Evolutionary conservation across 1,140 invertebrate genomes (phyloP).

Genomic region (Caenorhabditis remanei): DNA sequence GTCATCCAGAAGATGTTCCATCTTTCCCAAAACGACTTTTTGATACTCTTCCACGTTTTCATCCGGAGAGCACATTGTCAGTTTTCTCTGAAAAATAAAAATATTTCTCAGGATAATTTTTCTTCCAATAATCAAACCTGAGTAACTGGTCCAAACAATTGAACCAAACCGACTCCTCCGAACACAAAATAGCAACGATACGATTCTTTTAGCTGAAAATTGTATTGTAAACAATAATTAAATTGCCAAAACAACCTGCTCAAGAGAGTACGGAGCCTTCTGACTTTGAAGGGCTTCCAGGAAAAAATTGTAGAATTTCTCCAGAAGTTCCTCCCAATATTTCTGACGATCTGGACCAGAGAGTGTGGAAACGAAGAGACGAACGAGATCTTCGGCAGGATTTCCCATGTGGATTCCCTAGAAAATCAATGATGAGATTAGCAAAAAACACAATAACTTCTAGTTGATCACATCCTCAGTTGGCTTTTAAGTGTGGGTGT

Average conservation of each 20-base stretch:
- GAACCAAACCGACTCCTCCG: not conserved
- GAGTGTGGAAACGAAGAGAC: constrained; percentile 24
- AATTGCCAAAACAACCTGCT: not conserved
- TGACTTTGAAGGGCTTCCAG: not conserved
- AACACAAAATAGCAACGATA: constrained; percentile 19
- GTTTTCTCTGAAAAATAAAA: not conserved
- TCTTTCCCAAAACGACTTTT: not conserved
- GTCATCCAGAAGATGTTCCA: constrained; percentile 15
- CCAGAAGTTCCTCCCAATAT: constrained; percentile 10
- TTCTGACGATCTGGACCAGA: constrained; percentile 25
- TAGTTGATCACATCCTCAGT: too few species aligned
- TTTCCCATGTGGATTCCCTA: constrained; percentile 31
- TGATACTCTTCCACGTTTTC: not conserved
- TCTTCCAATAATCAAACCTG: not conserved
- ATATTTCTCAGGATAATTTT: not conserved
- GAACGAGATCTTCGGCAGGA: constrained; percentile 22
- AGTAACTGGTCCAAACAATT: constrained; percentile 6
- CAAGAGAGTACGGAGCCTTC: constrained; percentile 18
- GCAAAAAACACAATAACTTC: too few species aligned
- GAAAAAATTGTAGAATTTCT: constrained; percentile 34
- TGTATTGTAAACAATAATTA: not conserved
- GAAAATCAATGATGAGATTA: not conserved
- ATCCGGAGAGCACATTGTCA: not conserved
- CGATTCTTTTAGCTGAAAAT: constrained; percentile 35
- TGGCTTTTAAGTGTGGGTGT: too few species aligned